Base-by-base conservation (phyloP, 2,888 invertebrate species). In the Drosophila pullipes region DNA sequence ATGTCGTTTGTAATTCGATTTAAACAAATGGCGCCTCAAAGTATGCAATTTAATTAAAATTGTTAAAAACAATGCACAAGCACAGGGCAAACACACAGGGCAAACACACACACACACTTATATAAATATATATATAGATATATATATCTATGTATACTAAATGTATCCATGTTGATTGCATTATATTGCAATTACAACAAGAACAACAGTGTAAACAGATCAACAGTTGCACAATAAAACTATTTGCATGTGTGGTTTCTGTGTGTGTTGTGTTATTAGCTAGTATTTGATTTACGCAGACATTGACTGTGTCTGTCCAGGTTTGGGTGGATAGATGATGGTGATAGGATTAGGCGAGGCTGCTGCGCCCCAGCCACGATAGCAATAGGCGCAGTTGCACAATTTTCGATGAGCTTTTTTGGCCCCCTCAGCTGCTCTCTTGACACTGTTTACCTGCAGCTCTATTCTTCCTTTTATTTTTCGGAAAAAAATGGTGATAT, bases 121-220 rank as follows among this genome's bases (percentile, higher is more conserved):
- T 31, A 41, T 53, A 59, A 65, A 74, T 79, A 13, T 35, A 35
- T 13, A 35, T 35, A 35, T 35, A 13, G 0, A 18, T 3, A 18
- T 9, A 35, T 35, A 35, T 13, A 4, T 13, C 4, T 35, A 35
- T 11, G 11, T 33, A 11, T 4, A 35, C 33, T 5, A 81, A 88
- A 83, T 88, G 81, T 83, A 83, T 88, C 89, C 66, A 78, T 80
- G 84, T 83, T 84, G 82, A 85, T 80, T 85, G 81, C 81, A 83
- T 83, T 88, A 71, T 74, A 68, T 59, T 53, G 66, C 71, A 65
- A 64, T 18, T 57, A 59, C 71, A 77, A 33, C 37, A 57, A 65
- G n/a, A 44, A 37, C 49, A 62, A 35, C 54, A 65, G 39, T 41
- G 64, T 71, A 78, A 31, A 64, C 33, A 55, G 60, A 60, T 75